These are phyloP conservation scores for Spodoptera frugiperda DNA, from an alignment of 1,140 invertebrate genomes.

Conservation along the genomic window DNA sequence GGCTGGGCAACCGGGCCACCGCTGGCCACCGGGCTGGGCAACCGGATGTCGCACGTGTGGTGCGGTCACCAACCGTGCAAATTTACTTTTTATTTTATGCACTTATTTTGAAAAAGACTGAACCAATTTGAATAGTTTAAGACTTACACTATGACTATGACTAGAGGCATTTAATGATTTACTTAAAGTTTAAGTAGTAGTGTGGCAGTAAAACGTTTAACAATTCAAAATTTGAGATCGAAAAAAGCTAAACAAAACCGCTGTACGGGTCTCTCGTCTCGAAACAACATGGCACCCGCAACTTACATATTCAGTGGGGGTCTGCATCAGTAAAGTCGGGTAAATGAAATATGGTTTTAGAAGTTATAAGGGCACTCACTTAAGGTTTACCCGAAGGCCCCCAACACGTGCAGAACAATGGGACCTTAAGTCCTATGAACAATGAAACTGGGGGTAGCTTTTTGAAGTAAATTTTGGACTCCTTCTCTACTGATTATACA, in stretches of 20 bases:
- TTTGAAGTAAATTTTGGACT: conserved; percentile 16
- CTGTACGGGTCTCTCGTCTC: background rate
- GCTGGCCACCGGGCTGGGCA: no score
- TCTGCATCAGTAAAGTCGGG: conserved; percentile 29
- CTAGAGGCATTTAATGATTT: no score
- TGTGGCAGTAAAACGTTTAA: no score
- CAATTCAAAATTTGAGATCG: background rate
- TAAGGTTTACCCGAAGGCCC: conserved; percentile 13
- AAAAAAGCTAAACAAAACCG: background rate
- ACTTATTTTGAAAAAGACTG: no score
- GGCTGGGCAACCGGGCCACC: no score
- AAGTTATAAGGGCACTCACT: conserved; percentile 42
- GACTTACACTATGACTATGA: no score
- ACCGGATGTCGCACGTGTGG: no score
- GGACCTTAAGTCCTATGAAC: conserved; percentile 20
- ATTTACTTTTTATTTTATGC: no score
- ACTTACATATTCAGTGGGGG: conserved; percentile 28
- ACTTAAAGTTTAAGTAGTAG: no score
- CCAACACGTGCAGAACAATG: conserved; percentile 5
- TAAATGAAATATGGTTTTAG: conserved; percentile 53
- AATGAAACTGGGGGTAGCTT: conserved; percentile 17
- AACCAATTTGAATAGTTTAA: no score
- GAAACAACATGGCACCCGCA: conserved; percentile 7
- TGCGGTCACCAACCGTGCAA: no score
- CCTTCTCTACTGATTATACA: background rate